These are phyloP conservation scores for Morpho deidamia DNA, from an alignment of 2,888 invertebrate genomes.

Conservation along the genomic window DNA sequence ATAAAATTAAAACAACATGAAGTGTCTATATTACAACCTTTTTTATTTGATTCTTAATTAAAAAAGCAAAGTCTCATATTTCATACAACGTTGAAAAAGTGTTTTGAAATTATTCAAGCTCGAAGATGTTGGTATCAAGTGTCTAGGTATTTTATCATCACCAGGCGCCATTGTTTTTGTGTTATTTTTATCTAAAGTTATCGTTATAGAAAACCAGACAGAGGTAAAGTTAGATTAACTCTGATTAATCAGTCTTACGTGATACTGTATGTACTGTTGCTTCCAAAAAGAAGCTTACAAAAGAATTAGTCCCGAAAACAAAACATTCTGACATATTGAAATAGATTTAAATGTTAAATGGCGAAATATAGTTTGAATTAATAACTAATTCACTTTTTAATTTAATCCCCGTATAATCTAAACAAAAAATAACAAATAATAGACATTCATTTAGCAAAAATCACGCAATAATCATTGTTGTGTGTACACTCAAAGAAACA, in stretches of 20 bases:
- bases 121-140: slow-evolving; percentile 42
- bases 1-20: background rate
- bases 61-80: slow-evolving; percentile 13
- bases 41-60: slow-evolving; percentile 1
- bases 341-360: background rate
- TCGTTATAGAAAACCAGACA: too few relatives aligned
- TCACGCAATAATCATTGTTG: too few relatives aligned
- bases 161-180: slow-evolving; percentile 51
- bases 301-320: background rate
- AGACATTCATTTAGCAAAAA: too few relatives aligned
- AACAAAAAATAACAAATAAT: too few relatives aligned
- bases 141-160: slow-evolving; percentile 37
- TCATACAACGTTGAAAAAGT: slow-evolving; percentile 11
- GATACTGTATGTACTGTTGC: too few relatives aligned
- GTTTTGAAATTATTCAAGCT: slow-evolving; percentile 18
- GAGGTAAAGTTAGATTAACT: too few relatives aligned
- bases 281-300: too few relatives aligned
- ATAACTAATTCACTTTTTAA: too few relatives aligned
- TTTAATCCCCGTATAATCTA: too few relatives aligned
- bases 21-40: background rate
- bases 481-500: too few relatives aligned
- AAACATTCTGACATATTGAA: background rate
- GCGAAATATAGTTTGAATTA: background rate
- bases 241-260: too few relatives aligned
- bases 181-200: background rate